Evolutionary conservation across 2,888 invertebrate genomes (phyloP), one percentile per base, ranked within the genome.

Genomic region (Morpho deidamia): DNA sequence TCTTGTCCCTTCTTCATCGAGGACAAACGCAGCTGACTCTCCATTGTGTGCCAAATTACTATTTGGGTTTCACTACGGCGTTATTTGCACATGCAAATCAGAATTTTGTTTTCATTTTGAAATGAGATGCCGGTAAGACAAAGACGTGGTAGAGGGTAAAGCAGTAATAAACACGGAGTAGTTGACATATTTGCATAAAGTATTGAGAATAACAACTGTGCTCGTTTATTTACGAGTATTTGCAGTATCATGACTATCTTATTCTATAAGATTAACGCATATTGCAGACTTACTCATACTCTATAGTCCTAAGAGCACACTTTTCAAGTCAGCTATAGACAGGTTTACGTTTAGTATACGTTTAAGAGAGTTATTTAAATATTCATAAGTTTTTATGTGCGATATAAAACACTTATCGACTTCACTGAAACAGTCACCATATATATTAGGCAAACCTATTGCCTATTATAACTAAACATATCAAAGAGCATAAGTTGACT

Each of bases 61-160:
- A 77, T 88, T 87, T 86, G 77, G 78, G 81, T 83, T 83, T 79
- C 84, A 76, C 85, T 83, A 84, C 80, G 76, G 68, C 72, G 80
- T 80, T 86, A 86, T 89, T 89, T 87, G 83, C 82, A 81, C 82
- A 88, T 88, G 89, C 84, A 88, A 88, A 89, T 87, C 80, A 81
- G 74, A 74, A 78, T 84, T 86, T 88, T 86, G 86, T 86, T 86
- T 86, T 83, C 76, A 74, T 79, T 71, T 71, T 66, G 67, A 63
- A 70, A 69, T 63, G 69, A 67, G 69, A 68, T 69, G 69, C 69
- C 51, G 64, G 56, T 59, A 59, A 58, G 59, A 58, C 56, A 56
- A 61, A 58, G 55, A 56, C 51, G 42, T 48, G 64, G 66, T 62
- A 67, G 65, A 64, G 62, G 69, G 62, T 60, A 56, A 53, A 50